Percentiles rank a stretch among this genome's conserved stretches.
Conservation (phyloP, 2,797 vertebrate genomes). For the Artibeus lituratus region DNA sequence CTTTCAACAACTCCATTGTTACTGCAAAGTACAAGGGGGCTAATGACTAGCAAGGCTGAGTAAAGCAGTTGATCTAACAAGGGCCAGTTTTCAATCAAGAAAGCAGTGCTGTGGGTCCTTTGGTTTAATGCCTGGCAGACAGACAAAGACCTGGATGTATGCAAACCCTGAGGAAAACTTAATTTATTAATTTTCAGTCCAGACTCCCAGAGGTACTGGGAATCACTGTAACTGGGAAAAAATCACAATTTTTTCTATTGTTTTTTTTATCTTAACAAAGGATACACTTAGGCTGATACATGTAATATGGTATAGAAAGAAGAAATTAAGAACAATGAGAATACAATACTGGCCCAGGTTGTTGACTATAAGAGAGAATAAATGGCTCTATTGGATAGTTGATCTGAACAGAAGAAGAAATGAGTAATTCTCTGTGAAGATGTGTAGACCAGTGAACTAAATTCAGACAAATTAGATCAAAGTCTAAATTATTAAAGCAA, state of each 20-base stretch:
- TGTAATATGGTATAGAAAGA: not conserved
- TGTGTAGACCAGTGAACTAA: not conserved
- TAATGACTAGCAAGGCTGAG: not conserved
- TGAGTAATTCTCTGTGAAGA: not conserved
- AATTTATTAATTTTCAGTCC: not conserved
- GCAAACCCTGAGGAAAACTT: not conserved
- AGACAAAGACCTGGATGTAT: not conserved
- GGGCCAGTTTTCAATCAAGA: conserved; percentile 3
- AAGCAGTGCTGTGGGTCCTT: not conserved
- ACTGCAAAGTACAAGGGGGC: not conserved
- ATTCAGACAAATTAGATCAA: conserved; percentile 14
- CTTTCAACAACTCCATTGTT: not conserved
- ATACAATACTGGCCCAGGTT: not conserved
- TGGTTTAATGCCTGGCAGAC: not conserved
- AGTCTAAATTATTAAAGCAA: not conserved
- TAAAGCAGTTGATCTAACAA: not conserved
- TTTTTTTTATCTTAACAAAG: not conserved
- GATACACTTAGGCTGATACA: not conserved
- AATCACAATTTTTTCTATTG: no score
- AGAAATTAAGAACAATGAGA: not conserved
- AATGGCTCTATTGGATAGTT: not conserved
- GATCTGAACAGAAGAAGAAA: not conserved
- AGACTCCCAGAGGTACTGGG: not conserved
- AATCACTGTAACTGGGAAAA: no score
- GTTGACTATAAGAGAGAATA: not conserved